Conservation (phyloP, 2,113 vertebrate genomes). For the Panurus biarmicus region DNA sequence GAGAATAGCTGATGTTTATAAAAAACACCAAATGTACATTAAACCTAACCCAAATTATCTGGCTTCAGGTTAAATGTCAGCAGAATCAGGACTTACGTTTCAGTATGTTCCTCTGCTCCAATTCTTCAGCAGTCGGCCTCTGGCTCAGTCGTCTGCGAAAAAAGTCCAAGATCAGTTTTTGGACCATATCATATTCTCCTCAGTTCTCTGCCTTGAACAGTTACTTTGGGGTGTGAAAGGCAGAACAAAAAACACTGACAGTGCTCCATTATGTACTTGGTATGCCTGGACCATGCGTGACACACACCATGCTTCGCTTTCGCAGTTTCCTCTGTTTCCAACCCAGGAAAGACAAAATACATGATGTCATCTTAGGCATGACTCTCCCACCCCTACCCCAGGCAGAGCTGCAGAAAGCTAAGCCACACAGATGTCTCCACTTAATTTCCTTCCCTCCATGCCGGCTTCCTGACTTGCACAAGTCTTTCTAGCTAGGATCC, state of each 20-base stretch:
- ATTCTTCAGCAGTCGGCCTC: conserved; percentile 92
- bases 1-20: background rate
- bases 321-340: conserved; percentile 60
- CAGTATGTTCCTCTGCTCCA: conserved; percentile 98
- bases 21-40: background rate
- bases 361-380: conserved; percentile 44
- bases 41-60: background rate
- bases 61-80: background rate
- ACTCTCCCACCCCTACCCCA: conserved; percentile 36
- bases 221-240: background rate
- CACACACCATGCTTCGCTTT: conserved; percentile 18
- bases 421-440: conserved; percentile 52
- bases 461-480: conserved; percentile 25
- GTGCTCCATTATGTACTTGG: conserved; percentile 57
- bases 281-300: background rate
- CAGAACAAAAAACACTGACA: background rate
- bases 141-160: conserved; percentile 93
- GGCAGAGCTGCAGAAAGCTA: conserved; percentile 51
- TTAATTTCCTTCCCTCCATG: conserved; percentile 68
- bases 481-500: conserved; percentile 9
- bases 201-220: conserved; percentile 4
- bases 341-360: conserved; percentile 19
- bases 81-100: conserved; percentile 85
- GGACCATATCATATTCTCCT: conserved; percentile 73
- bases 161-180: conserved; percentile 76